Evolutionary conservation across 2,888 invertebrate species (phyloP), one percentile per base, ranked within the genome.

Genomic region (Stenodera caucasica): DNA sequence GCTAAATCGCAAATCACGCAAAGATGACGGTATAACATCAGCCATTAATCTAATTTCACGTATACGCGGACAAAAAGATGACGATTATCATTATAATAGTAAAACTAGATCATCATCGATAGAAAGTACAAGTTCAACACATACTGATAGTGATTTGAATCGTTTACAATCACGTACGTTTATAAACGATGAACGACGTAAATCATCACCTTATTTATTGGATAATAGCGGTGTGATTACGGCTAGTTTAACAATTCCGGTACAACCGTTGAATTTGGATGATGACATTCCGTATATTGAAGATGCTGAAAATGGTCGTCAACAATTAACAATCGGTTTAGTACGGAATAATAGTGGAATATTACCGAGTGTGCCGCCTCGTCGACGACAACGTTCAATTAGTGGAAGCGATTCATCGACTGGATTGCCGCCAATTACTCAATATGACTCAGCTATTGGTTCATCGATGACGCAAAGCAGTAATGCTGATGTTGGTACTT

Each of bases 171-270:
- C 71, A 51, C 66, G 74, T 33, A 58, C 66, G 5, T 69, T 71
- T 21, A 73, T 73, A n/a, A 58, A 67, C 0, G 67, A 69, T 21
- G 78, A 65, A 72, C 81, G 90, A 76, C 82, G 84, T 75, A 85
- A 80, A 81, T 89, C 85, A 69, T 86, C 81, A 71, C 90, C 81
- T 69, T 86, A 84, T 83, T 76, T 82, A 14, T 64, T 77, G 49
- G 79, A 85, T 74, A 84, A 85, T 75, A 81, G 80, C 70, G 86
- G 86, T 67, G 86, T 90, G 58, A 90, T 93, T 71, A 91, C 90
- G 0, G 93, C 92, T 0, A 91, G 90, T 66, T 84, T 93, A 35
- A 91, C 90, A 74, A 91, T 93, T 81, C 91, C 92, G 65, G 77
- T 80, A 12, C 79, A 80, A 67, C 70, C 73, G 8, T 57, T 58